Evolutionary conservation across 2,888 invertebrate genomes (phyloP), one percentile per base, ranked within the genome.

Genomic region (Cyrtodaria siliqua): DNA sequence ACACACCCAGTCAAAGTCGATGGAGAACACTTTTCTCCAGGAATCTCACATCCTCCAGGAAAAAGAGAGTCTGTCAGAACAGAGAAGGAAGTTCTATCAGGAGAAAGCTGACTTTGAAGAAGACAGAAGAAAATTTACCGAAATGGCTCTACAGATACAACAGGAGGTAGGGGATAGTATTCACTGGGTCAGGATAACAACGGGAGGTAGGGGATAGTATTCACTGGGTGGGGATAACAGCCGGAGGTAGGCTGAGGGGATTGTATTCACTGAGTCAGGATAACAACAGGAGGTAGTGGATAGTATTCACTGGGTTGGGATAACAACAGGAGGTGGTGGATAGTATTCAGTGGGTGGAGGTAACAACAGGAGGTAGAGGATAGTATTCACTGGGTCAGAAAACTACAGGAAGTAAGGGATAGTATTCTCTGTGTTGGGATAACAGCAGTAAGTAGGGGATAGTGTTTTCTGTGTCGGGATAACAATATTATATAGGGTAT

Each of bases 101-200:
- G 89, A 91, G 78, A 90, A 90, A 61, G 84, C 83, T 0, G 85
- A 89, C 79, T 90, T 92, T 84, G 90, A 91, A 70, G 86, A 89
- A 47, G 92, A 92, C 66, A 78, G 90, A 20, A 83, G 75, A 50
- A 77, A 82, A 33, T 84, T 89, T 33, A 89, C 89, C 33, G 91
- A 91, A 57, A 87, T 87, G 40, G 90, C 90, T 18, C 77, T 89
- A 33, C 77, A 84, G 63, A 82, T 91, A 4, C 86, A 86, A 16
- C 85, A 83, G 66, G 91, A 92, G 88, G 91, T 91, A 55, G 38
- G 18, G 20, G 14, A 12, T 16, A 16, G 6, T n/a, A n/a, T n/a
- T n/a, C n/a, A n/a, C n/a, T n/a, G n/a, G n/a, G n/a, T n/a, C n/a
- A n/a, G n/a, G n/a, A n/a, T n/a, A n/a, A 4, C 86, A 86, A 16